Conservation (phyloP, 2,888 invertebrate genomes). For the Caenorhabditis drosophilae region DNA sequence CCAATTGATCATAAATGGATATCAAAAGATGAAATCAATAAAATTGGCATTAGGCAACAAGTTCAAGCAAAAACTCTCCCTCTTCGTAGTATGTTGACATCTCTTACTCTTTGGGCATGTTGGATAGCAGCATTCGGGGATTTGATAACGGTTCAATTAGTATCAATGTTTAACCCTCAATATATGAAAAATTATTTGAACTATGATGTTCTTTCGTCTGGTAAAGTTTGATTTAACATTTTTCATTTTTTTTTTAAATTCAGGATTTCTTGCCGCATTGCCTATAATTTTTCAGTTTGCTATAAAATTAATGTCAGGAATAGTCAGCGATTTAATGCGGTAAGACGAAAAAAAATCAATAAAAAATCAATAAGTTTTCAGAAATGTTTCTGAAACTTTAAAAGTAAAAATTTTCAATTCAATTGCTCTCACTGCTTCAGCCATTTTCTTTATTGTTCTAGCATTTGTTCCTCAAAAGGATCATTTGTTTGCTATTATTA, state of each 20-base stretch:
- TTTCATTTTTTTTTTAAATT: not conserved
- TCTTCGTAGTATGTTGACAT: constrained; percentile 35
- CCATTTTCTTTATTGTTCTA: constrained; percentile 36
- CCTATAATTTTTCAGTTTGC: constrained; percentile 48
- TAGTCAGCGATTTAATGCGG: constrained; percentile 37
- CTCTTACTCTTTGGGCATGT: constrained; percentile 38
- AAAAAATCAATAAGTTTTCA: constrained; percentile 4
- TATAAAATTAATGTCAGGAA: constrained; percentile 33
- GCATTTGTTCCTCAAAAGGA: constrained; percentile 39
- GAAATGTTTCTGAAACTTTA: constrained; percentile 30
- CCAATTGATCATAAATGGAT: constrained; percentile 38
- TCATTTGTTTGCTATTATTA: constrained; percentile 33
- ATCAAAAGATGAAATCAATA: constrained; percentile 28
- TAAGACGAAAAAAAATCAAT: constrained; percentile 1
- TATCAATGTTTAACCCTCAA: constrained; percentile 48
- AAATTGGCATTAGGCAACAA: constrained; percentile 10
- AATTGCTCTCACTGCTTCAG: constrained; percentile 36
- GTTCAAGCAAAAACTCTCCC: constrained; percentile 13
- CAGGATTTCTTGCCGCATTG: constrained; percentile 42
- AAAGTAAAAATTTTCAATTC: constrained; percentile 41
- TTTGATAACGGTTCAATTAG: constrained; percentile 43
- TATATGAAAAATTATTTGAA: constrained; percentile 49
- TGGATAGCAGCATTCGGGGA: constrained; percentile 50
- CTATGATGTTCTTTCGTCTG: constrained; percentile 42
- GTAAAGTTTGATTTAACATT: not conserved